These are phyloP conservation scores for Buphagus erythrorhynchus DNA, from an alignment of 2,797 vertebrate species.

Conservation along the genomic window DNA sequence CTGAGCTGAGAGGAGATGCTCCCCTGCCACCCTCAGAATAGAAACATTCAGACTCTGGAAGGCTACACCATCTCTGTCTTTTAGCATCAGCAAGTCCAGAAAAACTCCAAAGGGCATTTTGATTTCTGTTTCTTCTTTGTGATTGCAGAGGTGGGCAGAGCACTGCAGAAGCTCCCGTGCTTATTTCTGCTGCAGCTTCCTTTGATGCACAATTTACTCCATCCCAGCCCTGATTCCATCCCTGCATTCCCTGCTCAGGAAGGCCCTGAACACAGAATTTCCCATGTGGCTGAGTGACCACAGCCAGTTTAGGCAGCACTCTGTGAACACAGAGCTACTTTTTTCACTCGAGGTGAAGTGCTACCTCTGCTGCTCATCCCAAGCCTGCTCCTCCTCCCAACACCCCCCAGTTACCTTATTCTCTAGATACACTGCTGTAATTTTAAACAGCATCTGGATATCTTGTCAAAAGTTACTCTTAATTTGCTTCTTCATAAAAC, in stretches of 20 bases:
- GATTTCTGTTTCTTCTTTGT: not conserved
- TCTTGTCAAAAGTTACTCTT: not conserved
- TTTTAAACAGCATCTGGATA: not conserved
- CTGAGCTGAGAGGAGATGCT: not conserved
- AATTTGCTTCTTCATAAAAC: not conserved
- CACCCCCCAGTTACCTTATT: not conserved
- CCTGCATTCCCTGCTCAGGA: not conserved
- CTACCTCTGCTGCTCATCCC: not conserved
- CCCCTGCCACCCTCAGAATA: not conserved
- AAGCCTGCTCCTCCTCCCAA: not conserved
- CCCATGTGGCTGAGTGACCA: not conserved
- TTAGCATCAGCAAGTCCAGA: not conserved
- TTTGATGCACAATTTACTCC: not conserved
- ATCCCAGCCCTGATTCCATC: not conserved
- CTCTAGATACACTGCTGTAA: not conserved
- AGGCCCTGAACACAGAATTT: not conserved
- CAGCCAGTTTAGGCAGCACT: not conserved
- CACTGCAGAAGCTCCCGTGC: fast-evolving
- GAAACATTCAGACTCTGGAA: not conserved
- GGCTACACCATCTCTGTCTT: not conserved
- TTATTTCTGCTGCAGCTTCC: not conserved
- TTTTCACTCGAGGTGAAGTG: fast-evolving
- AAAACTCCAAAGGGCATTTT: not conserved
- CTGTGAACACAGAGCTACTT: not conserved
- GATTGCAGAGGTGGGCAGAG: not conserved